Base-by-base conservation (phyloP, 2,888 invertebrate species). In the Lydus trimaculatus region DNA sequence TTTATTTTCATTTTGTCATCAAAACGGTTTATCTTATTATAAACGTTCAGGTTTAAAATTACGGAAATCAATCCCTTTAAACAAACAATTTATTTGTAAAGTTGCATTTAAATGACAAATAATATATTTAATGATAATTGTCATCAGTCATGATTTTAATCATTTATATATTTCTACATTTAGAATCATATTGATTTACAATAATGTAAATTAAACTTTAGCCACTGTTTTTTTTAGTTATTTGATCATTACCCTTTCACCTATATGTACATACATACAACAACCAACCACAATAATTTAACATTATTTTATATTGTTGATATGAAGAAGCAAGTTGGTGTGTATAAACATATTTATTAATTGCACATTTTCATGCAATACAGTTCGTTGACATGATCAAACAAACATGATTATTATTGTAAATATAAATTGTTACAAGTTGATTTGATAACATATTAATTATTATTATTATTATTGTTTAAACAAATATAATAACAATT, bases 181-280 rank as follows among this genome's bases (percentile, higher is more conserved):
- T 43, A n/a, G 2, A 1, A 6, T 20, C 25, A 15, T 56, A 56
- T 56, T 56, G 56, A 56, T 25, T 56, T 56, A 25, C 25, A 23
- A n/a, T n/a, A n/a, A 25, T 6, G 56, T 25, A 25, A 56, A 23
- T 13, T 25, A 25, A 25, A 0, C 25, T 56, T 56, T 25, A 56
- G 56, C 56, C 56, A 56, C 56, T 25, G 56, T 56, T 25, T 52
- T 25, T 56, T 15, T 25, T 56, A 56, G 56, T 56, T 56, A 23
- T 56, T 56, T 56, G 56, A 56, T 56, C 56, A 56, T 56, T 56
- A 56, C 56, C 56, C 56, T 56, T 56, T 56, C 56, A 56, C 56
- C 56, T 56, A 25, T 13, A 9, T 20, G 9, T 13, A 48, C 56
- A 0, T 13, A 15, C 5, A 4, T 4, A 25, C 13, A 56, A 56